Conservation (phyloP, 2,113 vertebrate species). For the Calonectris borealis region DNA sequence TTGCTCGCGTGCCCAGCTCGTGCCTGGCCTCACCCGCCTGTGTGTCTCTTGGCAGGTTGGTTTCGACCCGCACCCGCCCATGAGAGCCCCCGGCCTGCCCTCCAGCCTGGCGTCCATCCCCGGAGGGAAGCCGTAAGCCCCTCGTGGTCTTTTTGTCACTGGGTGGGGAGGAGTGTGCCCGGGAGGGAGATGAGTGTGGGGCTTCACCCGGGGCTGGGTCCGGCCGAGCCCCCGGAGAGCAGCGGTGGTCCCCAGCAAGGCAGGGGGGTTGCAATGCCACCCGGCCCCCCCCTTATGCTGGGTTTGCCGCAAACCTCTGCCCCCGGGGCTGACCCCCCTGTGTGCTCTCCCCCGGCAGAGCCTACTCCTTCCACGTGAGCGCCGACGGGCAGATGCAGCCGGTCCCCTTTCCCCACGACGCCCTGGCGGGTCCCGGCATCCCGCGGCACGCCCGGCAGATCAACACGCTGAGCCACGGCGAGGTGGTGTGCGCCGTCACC, state of each 20-base stretch:
- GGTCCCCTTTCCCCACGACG: conserved; percentile 93
- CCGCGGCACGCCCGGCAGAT: conserved; percentile 95
- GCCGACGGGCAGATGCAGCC: conserved; percentile 98
- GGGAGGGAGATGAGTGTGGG: accelerated
- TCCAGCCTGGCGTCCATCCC: conserved; percentile 91
- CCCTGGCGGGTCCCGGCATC: conserved; percentile 92
- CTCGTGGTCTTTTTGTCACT: accelerated
- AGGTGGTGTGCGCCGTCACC: conserved; percentile 95
- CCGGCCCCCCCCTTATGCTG: accelerated
- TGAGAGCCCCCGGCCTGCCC: conserved; percentile 89
- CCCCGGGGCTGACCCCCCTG: accelerated
- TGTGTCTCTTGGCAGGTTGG: conserved; percentile 76
- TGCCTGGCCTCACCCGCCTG: not conserved
- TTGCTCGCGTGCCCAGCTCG: accelerated
- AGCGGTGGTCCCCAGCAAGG: no score
- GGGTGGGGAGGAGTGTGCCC: accelerated
- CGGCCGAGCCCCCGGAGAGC: accelerated
- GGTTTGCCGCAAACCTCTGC: not conserved
- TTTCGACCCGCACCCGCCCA: conserved; percentile 90
- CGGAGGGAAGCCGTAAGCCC: conserved; percentile 92
- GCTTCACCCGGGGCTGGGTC: not conserved
- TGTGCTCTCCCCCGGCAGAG: conserved; percentile 67
- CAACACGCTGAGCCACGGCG: conserved; percentile 93
- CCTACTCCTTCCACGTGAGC: conserved; percentile 95
- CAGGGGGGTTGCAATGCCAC: accelerated